phyloP scores from a whole-genome alignment of 2,888 invertebrate genomes.

The Prenolepis imparis region DNA sequence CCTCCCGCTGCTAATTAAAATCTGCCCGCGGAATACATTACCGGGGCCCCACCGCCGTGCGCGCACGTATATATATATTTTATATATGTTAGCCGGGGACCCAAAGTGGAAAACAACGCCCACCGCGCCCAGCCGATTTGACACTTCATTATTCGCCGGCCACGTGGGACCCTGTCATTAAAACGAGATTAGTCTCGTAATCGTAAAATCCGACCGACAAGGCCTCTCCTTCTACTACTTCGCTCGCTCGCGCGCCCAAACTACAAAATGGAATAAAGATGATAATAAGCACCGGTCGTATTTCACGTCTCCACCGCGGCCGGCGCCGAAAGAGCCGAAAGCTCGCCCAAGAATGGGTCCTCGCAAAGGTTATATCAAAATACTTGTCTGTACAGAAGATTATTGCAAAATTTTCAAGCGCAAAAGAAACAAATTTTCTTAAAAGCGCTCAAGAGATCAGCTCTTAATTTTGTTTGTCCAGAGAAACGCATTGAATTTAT shows the following conservation, averaged over 20 bases:
- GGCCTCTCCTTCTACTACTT: constrained; percentile 53
- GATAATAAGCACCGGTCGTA: constrained; percentile 59
- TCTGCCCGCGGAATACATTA: constrained; percentile 80
- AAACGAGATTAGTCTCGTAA: constrained; percentile 85
- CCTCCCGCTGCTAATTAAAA: constrained; percentile 84
- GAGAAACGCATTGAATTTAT: background rate
- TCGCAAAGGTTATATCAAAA: background rate
- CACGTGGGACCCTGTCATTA: constrained; percentile 85
- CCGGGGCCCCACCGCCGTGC: constrained; percentile 4
- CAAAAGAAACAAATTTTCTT: background rate
- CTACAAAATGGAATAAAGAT: constrained; percentile 63
- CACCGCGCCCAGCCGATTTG: constrained; percentile 82
- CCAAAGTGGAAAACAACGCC: constrained; percentile 79
- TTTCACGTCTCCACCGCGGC: constrained; percentile 44
- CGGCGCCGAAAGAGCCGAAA: constrained; percentile 31
- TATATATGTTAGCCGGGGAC: constrained; percentile 50
- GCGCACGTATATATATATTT: background rate
- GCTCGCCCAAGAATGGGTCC: constrained; percentile 24
- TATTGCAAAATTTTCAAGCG: background rate
- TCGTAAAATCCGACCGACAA: constrained; percentile 72
- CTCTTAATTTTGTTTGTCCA: constrained; percentile 18
- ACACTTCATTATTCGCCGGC: constrained; percentile 85
- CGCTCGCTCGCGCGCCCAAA: constrained; percentile 16
- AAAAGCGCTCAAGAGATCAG: background rate
- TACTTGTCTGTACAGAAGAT: constrained; percentile 13